Base-by-base conservation (phyloP, 2,888 invertebrate species). In the Poecilobothrus nobilitatus region DNA sequence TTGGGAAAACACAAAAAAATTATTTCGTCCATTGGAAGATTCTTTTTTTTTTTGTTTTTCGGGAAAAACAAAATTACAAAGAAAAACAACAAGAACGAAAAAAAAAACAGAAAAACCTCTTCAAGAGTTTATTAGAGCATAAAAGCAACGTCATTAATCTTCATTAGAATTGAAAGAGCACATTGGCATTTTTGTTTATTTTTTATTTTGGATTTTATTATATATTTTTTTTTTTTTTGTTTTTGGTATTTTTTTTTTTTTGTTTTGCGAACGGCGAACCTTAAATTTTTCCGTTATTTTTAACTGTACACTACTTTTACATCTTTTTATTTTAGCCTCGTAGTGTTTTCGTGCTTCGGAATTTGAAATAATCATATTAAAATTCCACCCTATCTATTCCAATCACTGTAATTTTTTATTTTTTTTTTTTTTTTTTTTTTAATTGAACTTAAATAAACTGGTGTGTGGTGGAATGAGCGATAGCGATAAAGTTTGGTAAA, bases 91-190 rank as follows among this genome's bases (percentile, higher is more conserved):
- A 68, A 65, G 65, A 66, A 66, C 65, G 65, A 65, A 53, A 68
- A 65, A 62, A 62, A 15, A 63, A 68, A 63, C 62, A 53, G 22
- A 68, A 65, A 44, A 66, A 69, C 66, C 41, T 68, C 69, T 67
- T 67, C 70, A 69, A 67, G 62, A 65, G 69, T 70, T 69, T 71
- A 71, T 70, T 68, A 68, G 68, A 70, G 67, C 66, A 71, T 71
- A 72, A 73, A 70, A 72, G 72, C 71, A 68, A 67, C 70, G 34
- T 68, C 70, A 72, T 73, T 72, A 70, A 73, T 73, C 73, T 73
- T 73, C 72, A 73, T 73, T 73, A 68, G 68, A 70, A 66, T 71
- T 71, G 73, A 72, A 73, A 69, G 70, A 66, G 20, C 68, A 71
- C 63, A 66, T 68, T 53, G 53, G 53, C 53, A 53, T 53, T 53